Evolutionary conservation across 2,113 vertebrate genomes (phyloP).

Genomic region (human): GRCh38 chr12:121118001-121118500

Average conservation of each 20-base stretch:
- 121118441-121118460: not conserved
- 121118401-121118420: not conserved
- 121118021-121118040: not conserved
- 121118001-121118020: not conserved
- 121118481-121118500: not conserved
- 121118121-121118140: too few species aligned
- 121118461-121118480: not conserved
- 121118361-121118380: not conserved
- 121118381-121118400: not conserved
- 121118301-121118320: not conserved
- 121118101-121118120: too few species aligned
- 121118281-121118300: not conserved
- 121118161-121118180: not conserved
- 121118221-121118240: too few species aligned
- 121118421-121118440: not conserved
- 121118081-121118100: too few species aligned
- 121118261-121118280: not conserved
- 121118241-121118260: not conserved
- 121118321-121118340: not conserved
- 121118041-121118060: not conserved
- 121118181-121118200: not conserved
- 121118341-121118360: not conserved
- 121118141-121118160: too few species aligned
- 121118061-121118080: too few species aligned
- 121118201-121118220: not conserved